Base-by-base conservation (phyloP, 2,797 vertebrate species). In the Parauchenoglanis punctatus region DNA sequence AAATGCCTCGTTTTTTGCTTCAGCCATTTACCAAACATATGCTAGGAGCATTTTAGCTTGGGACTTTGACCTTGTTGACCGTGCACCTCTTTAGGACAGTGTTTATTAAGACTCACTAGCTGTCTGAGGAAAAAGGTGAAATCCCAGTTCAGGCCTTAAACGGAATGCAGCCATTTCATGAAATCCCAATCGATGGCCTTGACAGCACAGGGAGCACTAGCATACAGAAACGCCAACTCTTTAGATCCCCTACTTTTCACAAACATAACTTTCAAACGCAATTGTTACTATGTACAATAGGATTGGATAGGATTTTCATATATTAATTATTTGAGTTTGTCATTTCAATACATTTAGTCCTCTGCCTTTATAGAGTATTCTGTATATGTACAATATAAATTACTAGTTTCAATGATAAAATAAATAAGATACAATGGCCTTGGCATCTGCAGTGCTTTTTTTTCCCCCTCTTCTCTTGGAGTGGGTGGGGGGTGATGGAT, bases 361-460 rank as follows among this genome's bases (percentile, higher is more conserved):
- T 92, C 89, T 91, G 84, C 91, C 89, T 92, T 95, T 93, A 95
- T 94, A 95, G 93, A 94, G 92, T 93, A 93, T 94, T 94, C 93
- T 91, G 90, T 93, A 88, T 96, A 96, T 96, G 92, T 96, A 96
- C 96, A 96, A 92, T 95, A 96, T 95, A 96, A 96, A 96, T 96
- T 93, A 96, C 92, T 94, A 94, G 93, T 95, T 92, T 92, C 81
- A 89, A 90, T 94, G 94, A 91, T 93, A 92, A 94, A 95, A 96
- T 95, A 96, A 96, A 94, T 93, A 94, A 94, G 93, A 93, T 93
- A 93, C 90, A 94, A 93, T 25, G 92, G 91, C 92, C 92, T 93
- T 95, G 94, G 95, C 95, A 92, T 93, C 91, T 85, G 91, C 88
- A 90, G 90, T 90, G 93, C 92, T 90, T 92, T 89, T 78, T 87